Evolutionary conservation across 2,113 vertebrate species (phyloP), one percentile per base, ranked within the genome.

Genomic region (Psittacus erithacus): DNA sequence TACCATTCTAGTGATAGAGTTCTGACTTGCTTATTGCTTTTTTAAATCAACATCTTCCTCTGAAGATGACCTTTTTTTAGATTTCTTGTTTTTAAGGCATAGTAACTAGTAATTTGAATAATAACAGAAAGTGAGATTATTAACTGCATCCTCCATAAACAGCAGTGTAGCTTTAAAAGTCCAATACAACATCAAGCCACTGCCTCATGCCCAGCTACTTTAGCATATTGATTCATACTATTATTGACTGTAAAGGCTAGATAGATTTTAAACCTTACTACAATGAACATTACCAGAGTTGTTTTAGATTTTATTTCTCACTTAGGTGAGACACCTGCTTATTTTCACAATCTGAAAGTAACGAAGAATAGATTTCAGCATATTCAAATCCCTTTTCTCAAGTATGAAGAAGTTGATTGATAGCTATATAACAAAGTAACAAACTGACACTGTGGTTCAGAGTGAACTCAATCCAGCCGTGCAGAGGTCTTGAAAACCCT

Each of bases 41-140:
- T 88, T 59, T 47, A 97, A 94, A 82, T 46, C 64, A 75, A 12
- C 3, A 33, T 71, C 33, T 90, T 96, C 15, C 20, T 59, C 46
- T 59, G 33, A 80, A 86, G 23, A 73, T 67, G 9, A 41, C 3
- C 52, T 89, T 69, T 90, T 76, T 90, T 83, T 41, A 49, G 33
- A 47, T 52, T 85, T 74, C 3, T 39, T 70, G 0, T 41, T 39
- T 92, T 47, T 31, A 38, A 89, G 35, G 3, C 11, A 76, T 13
- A 60, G 4, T 60, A 57, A 77, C 88, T 80, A 60, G 5, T 64
- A 57, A 77, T 90, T 83, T 74, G 57, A 85, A 73, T 17, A 73
- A 46, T 23, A 60, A 55, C 17, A 46, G 38, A 69, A 59, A 28
- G 11, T 23, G 29, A 53, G 25, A 13, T 69, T 28, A 64, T 73